Base-by-base conservation (phyloP, 1,140 invertebrate genomes). In the Cylas formicarius region DNA sequence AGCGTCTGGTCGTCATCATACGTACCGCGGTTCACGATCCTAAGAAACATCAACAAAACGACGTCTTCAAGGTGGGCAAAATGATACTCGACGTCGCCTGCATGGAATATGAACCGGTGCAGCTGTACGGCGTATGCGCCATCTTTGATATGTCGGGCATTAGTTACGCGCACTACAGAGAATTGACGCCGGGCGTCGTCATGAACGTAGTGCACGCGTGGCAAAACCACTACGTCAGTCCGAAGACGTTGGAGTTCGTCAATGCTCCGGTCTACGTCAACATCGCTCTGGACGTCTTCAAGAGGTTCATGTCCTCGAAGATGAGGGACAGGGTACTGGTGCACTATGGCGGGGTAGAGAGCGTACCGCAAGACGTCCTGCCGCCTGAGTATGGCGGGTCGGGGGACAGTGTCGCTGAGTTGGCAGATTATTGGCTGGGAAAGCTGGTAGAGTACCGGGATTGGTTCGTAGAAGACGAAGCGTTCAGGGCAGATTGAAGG, bases 151-250 rank as follows among this genome's bases (percentile, higher is more conserved):
- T 81, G 63, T 54, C 62, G 6, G 70, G 70, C 0, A 64, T 74
- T 0, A 65, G 72, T 2, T 53, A 81, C n/a, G 69, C 67, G 5
- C 80, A 83, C 50, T 76, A 71, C 2, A 40, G 73, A 10, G 76
- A 80, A 54, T 56, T 81, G 22, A 70, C 72, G 13, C 75, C 77
- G 0, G 58, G 56, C 13, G 55, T 76, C 0, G 69, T 83, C 14
- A 67, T 65, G 65, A 73, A 65, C 32, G 61, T 77, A 4, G 77
- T 81, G 1, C 68, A 73, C 32, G 67, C 75, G 4, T 82, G 77
- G 79, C 77, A 80, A 65, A 76, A 76, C 19, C 84, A 84, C 57
- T 81, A 83, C 4, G 67, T 78, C n/a, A 71, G 81, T 51, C 74
- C 81, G 11, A 76, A 79, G 53, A 67, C 74, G 1, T 60, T 85